Evolutionary conservation across 2,797 vertebrate genomes (phyloP).

Genomic region (Semaprochilodus insignis): DNA sequence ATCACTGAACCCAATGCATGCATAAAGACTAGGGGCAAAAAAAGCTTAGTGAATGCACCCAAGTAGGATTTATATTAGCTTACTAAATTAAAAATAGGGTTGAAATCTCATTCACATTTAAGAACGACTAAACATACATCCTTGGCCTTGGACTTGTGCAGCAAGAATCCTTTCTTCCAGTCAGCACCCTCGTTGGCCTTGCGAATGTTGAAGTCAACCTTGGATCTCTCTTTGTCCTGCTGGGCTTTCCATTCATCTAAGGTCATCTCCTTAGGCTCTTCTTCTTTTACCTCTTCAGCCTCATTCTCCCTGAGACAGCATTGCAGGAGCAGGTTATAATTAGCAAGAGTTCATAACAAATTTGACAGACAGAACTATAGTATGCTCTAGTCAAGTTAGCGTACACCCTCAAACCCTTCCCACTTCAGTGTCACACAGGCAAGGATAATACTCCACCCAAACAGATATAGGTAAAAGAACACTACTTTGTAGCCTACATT

Average conservation of each 20-base stretch:
- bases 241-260: conserved; percentile 99
- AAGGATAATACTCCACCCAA: too few relatives aligned
- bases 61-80: too few relatives aligned
- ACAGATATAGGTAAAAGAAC: too few relatives aligned
- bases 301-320: conserved; percentile 91
- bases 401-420: too few relatives aligned
- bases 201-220: conserved; percentile 99
- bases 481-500: too few relatives aligned
- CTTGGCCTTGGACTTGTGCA: conserved; percentile 97
- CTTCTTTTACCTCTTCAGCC: conserved; percentile 95
- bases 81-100: too few relatives aligned
- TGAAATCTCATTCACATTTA: neutral
- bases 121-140: conserved; percentile 78
- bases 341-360: neutral
- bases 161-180: conserved; percentile 97
- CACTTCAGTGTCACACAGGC: too few relatives aligned
- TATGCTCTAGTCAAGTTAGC: too few relatives aligned
- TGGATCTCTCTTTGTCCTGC: conserved; percentile 95
- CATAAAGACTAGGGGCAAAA: too few relatives aligned
- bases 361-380: neutral
- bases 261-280: conserved; percentile 98
- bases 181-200: conserved; percentile 96
- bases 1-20: too few relatives aligned
- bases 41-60: too few relatives aligned
- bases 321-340: neutral